These are phyloP conservation scores for Zaprionus africanus DNA, from an alignment of 1,140 invertebrate species.

Conservation along the genomic window DNA sequence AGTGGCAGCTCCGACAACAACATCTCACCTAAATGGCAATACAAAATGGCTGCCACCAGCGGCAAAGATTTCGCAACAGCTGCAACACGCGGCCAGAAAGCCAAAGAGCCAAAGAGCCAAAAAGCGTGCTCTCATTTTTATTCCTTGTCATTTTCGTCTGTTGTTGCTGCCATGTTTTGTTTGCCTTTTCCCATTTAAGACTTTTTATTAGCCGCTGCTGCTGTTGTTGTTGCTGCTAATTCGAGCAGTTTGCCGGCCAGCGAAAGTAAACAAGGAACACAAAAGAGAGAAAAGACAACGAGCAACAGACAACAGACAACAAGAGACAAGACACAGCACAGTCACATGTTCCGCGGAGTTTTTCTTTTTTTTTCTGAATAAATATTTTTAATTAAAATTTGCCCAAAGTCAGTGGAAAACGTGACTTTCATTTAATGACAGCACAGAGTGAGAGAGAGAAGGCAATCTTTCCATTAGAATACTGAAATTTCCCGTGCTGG, in stretches of 20 bases:
- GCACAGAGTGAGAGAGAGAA: neutral
- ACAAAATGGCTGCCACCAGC: slow-evolving; percentile 75
- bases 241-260: slow-evolving; percentile 67
- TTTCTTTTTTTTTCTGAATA: slow-evolving; percentile 50
- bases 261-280: slow-evolving; percentile 68
- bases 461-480: neutral
- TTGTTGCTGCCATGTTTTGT: slow-evolving; percentile 48
- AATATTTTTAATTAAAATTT: slow-evolving; percentile 62
- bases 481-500: neutral
- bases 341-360: slow-evolving; percentile 43
- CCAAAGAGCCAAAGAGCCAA: slow-evolving; percentile 59
- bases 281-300: slow-evolving; percentile 18
- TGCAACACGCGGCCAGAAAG: slow-evolving; percentile 48
- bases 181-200: slow-evolving; percentile 36
- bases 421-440: slow-evolving; percentile 36
- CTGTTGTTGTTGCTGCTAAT: slow-evolving; percentile 69
- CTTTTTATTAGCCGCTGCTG: slow-evolving; percentile 67
- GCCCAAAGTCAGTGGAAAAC: slow-evolving; percentile 31
- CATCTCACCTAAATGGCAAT: slow-evolving; percentile 75
- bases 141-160: slow-evolving; percentile 56
- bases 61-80: slow-evolving; percentile 78
- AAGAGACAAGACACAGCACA: slow-evolving; percentile 38
- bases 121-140: slow-evolving; percentile 76
- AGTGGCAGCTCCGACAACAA: slow-evolving; percentile 23
- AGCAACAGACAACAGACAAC: slow-evolving; percentile 26